Percentiles rank a stretch among this genome's conserved stretches.
Evolutionary conservation across 2,888 invertebrate genomes (phyloP).

Genomic region (Xanthorhoe designata): DNA sequence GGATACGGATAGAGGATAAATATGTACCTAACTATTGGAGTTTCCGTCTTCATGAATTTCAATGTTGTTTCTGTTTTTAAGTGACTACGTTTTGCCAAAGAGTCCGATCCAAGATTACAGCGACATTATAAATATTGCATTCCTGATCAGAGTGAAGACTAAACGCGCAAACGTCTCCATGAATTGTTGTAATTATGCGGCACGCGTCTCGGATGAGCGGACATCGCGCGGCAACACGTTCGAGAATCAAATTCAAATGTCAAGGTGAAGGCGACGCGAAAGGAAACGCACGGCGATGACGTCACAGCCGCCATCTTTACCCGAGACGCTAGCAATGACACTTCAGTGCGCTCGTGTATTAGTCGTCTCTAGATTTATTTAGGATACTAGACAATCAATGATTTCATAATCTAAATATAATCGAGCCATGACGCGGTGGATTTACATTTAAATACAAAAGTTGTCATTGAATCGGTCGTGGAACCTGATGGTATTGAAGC

Average conservation of each 20-base stretch:
- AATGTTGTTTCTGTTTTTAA: slow-evolving; percentile 5
- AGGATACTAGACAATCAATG: slow-evolving; percentile 58
- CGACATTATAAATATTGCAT: too few species aligned
- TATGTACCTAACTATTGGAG: slow-evolving; percentile 29
- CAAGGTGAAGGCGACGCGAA: slow-evolving; percentile 80
- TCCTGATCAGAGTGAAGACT: neutral
- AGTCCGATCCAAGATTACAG: neutral
- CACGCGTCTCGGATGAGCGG: slow-evolving; percentile 63
- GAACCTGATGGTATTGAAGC: slow-evolving; percentile 37
- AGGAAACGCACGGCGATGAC: slow-evolving; percentile 80
- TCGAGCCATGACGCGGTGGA: slow-evolving; percentile 37
- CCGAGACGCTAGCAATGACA: slow-evolving; percentile 53
- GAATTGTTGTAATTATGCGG: slow-evolving; percentile 56
- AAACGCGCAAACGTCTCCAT: slow-evolving; percentile 19
- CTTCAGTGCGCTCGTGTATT: slow-evolving; percentile 49
- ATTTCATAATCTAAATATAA: slow-evolving; percentile 50
- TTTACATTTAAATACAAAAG: slow-evolving; percentile 37
- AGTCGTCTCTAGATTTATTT: slow-evolving; percentile 58
- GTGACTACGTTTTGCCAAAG: neutral
- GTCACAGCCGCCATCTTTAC: slow-evolving; percentile 75
- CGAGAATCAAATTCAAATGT: slow-evolving; percentile 79
- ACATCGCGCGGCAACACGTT: slow-evolving; percentile 68
- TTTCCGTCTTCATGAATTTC: slow-evolving; percentile 31
- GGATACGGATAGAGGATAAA: slow-evolving; percentile 26
- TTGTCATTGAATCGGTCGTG: slow-evolving; percentile 40